Evolutionary conservation across 2,888 invertebrate genomes (phyloP), one percentile per base, ranked within the genome.

Genomic region (Eurois occulta): DNA sequence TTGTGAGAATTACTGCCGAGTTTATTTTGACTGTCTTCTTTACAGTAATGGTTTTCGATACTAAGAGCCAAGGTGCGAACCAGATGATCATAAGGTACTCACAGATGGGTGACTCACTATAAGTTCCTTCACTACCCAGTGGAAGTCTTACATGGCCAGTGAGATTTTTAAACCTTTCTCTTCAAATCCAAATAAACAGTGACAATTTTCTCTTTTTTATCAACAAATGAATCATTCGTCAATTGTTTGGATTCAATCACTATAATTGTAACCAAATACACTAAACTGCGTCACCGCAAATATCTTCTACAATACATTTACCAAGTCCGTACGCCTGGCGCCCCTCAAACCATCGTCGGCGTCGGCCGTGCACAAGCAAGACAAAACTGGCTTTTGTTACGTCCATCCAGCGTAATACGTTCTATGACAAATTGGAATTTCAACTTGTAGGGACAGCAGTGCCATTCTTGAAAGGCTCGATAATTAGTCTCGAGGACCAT

Each of bases 361-460:
- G 38, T 67, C 62, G 35, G 28, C 73, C 62, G 55, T 76, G 73
- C 74, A 79, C 70, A 64, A 81, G 41, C 77, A 82, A 84, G 80
- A 84, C 84, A 83, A 77, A 77, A 80, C 85, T 84, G 68, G 86
- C 92, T 90, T 92, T 94, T 94, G 93, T 94, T 90, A 86, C 85
- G 86, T 88, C 87, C 78, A 75, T 81, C 80, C 84, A 83, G 84
- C 89, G 91, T 93, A 93, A 93, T 94, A 93, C 91, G 91, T 93
- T 93, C 91, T 93, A 93, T 94, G 94, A 95, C 94, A 95, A 95
- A 95, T 95, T 94, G 94, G 89, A 93, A 92, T 90, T 92, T 92
- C 91, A 91, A 92, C 90, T 90, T 89, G 86, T 83, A 77, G 85
- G 86, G 93, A 93, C 94, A 90, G 90, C 85, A 83, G 66, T 84